Conservation (phyloP, 2,113 vertebrate genomes). For the Pedetes capensis region DNA sequence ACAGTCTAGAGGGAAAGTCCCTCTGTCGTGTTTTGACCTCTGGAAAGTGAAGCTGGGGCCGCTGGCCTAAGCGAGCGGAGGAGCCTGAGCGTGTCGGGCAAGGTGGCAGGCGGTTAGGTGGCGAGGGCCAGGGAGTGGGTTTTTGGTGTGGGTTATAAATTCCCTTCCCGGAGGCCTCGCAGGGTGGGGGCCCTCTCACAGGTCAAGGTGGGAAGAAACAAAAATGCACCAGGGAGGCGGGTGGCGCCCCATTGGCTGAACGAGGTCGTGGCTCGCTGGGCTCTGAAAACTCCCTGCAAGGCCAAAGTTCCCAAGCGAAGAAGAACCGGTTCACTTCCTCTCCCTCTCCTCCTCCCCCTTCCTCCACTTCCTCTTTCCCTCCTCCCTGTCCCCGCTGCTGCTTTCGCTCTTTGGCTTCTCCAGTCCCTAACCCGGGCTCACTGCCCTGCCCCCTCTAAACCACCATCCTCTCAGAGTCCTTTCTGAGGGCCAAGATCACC, state of each 20-base stretch:
- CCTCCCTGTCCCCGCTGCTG: not conserved
- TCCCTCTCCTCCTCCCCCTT: not conserved
- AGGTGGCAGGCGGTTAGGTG: not conserved
- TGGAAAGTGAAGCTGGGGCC: not conserved
- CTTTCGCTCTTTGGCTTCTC: not conserved
- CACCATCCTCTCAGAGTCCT: not conserved
- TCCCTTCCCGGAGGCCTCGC: not conserved
- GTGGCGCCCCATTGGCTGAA: not conserved
- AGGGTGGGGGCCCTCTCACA: not conserved
- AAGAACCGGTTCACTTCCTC: conserved; percentile 59
- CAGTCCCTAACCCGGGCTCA: not conserved
- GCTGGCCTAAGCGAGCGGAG: not conserved
- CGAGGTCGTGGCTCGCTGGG: not conserved
- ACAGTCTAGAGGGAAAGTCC: not conserved
- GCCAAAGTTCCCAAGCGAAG: conserved; percentile 42
- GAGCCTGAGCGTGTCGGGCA: not conserved
- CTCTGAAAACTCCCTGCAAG: not conserved
- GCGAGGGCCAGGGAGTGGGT: not conserved
- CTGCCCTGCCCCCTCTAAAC: not conserved
- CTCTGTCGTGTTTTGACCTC: not conserved
- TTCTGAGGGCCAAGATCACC: not conserved
- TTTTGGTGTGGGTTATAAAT: not conserved
- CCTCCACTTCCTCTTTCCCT: conserved; percentile 50
- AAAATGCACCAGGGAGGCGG: not conserved
- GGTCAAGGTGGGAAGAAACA: too few relatives aligned